These are phyloP conservation scores for Lamellibrachia luymesi DNA, from an alignment of 1,140 invertebrate species.

Conservation along the genomic window DNA sequence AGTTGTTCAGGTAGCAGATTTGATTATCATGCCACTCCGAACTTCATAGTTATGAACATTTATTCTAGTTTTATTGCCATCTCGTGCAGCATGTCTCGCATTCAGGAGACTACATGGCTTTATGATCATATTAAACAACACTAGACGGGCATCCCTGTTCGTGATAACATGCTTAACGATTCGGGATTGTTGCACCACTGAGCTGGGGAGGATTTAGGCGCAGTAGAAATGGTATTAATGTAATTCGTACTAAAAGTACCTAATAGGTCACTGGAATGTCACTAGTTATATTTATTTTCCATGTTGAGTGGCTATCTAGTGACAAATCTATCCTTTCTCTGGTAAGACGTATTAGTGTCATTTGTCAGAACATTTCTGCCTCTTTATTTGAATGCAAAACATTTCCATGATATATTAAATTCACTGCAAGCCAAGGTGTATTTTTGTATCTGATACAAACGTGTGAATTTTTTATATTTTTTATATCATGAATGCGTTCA, in stretches of 20 bases:
- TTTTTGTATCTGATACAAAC: neutral
- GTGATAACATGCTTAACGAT: too few relatives aligned
- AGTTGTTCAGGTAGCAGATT: neutral
- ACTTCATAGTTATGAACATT: neutral
- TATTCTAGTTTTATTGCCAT: neutral
- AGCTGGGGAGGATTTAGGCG: too few relatives aligned
- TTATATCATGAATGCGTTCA: too few relatives aligned
- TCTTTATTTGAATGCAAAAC: neutral
- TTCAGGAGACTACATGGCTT: neutral
- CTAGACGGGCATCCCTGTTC: too few relatives aligned
- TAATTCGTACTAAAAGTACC: neutral
- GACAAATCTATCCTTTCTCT: neutral
- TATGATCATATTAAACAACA: neutral
- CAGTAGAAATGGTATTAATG: neutral
- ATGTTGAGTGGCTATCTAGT: neutral
- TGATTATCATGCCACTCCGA: neutral
- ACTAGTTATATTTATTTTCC: neutral
- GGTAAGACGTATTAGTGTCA: neutral
- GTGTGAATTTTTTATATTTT: too few relatives aligned
- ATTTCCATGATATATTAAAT: neutral
- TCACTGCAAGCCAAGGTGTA: neutral
- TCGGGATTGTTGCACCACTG: too few relatives aligned
- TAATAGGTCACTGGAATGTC: neutral
- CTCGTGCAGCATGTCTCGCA: neutral
- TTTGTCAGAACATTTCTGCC: neutral